These are phyloP conservation scores for Pantherophis guttatus DNA, from an alignment of 2,113 vertebrate genomes.

Conservation along the genomic window DNA sequence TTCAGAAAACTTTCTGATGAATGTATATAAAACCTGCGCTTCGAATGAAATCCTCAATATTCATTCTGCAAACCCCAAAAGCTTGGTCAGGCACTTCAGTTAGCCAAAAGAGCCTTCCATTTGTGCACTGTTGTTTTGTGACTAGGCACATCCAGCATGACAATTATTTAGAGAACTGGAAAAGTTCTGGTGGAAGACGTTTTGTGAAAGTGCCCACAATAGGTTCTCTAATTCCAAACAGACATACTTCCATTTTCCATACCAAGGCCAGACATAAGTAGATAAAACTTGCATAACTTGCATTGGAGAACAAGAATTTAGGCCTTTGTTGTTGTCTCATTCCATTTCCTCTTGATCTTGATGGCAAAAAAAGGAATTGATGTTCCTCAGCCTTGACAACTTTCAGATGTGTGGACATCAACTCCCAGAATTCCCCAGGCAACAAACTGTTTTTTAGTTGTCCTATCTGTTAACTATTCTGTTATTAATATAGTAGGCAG, in stretches of 20 bases:
- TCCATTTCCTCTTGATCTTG: neutral
- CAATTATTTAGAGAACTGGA: neutral
- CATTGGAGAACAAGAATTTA: neutral
- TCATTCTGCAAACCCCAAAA: neutral
- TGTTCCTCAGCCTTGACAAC: neutral
- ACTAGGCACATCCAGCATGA: neutral
- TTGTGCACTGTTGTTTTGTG: neutral
- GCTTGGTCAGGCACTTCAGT: neutral
- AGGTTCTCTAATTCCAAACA: too few species aligned
- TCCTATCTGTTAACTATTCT: too few species aligned
- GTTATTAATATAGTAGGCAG: too few species aligned
- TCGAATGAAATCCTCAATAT: neutral
- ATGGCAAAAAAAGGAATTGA: too few species aligned
- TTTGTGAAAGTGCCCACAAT: too few species aligned
- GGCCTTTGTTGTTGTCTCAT: neutral
- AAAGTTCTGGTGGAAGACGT: too few species aligned
- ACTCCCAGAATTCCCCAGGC: too few species aligned
- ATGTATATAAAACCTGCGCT: neutral
- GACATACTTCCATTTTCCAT: too few species aligned
- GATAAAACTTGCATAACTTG: neutral
- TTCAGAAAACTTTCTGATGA: neutral
- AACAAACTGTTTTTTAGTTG: too few species aligned
- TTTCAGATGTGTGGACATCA: neutral
- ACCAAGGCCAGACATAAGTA: too few species aligned
- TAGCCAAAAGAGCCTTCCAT: neutral